Evolutionary conservation across 92 coral and sea anemone genomes (phyloP).

Genomic region (Micromussa lordhowensis): DNA sequence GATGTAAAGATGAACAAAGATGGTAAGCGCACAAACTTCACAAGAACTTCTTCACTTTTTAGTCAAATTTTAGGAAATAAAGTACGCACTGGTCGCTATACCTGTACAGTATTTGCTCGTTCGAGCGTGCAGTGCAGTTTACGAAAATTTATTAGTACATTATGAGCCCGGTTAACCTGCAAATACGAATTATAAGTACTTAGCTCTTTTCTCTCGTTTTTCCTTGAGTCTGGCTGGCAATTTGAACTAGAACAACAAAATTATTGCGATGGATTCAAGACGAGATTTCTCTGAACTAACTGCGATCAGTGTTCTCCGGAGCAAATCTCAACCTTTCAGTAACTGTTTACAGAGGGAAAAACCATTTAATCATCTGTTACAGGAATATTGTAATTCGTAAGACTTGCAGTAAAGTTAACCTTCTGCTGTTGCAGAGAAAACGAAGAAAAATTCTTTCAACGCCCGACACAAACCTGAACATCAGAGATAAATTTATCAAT

Average conservation of each 20-base stretch:
- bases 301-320: background rate
- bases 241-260: background rate
- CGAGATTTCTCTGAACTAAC: background rate
- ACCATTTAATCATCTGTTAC: background rate
- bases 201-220: background rate
- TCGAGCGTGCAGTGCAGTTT: constrained; percentile 13
- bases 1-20: constrained; percentile 95
- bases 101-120: background rate
- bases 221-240: background rate
- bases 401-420: background rate
- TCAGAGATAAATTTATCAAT: constrained; percentile 39
- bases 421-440: background rate
- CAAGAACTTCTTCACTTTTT: background rate
- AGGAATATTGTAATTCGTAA: background rate
- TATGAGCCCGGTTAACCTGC: background rate
- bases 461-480: background rate
- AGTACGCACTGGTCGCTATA: background rate
- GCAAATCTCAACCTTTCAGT: constrained; percentile 34
- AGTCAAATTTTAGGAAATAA: no score
- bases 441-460: background rate
- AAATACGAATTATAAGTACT: background rate
- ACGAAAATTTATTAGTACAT: background rate
- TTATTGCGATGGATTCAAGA: background rate
- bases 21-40: constrained; percentile 66
- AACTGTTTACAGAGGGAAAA: constrained; percentile 18